Evolutionary conservation across 2,797 vertebrate genomes (phyloP), one percentile per base, ranked within the genome.

Genomic region (Acrocephalus scirpaceus): DNA sequence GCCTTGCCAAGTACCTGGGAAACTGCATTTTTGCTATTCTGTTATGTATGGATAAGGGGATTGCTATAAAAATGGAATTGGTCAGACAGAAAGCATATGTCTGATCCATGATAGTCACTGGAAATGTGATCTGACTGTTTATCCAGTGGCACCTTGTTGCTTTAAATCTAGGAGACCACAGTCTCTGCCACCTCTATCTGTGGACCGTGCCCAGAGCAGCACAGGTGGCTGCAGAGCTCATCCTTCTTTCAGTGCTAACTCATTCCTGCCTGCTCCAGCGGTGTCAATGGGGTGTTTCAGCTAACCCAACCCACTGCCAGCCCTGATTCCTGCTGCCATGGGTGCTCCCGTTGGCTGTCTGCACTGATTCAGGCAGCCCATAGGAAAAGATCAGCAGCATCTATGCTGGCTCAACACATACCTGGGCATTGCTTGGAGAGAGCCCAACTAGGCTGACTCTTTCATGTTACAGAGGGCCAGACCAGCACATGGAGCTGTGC

Each of bases 401-500:
- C 36, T 30, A 2, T 69, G 36, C 27, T 69, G 76, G 38, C 44
- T 45, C 17, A 18, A 57, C 66, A 32, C 13, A 11, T 14, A 6
- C 13, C 48, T 58, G 23, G 44, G 7, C 27, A 42, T 60, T 40
- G 5, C 40, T 27, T 48, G 30, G 48, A 40, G 40, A 18, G 42
- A 75, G 11, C 18, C 62, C 78, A 53, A 25, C 23, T 12, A 7
- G 32, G 42, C 50, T 57, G 7, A 7, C 16, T 30, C 44, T 38
- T 17, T 9, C 40, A 16, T 0, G 0, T 23, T 23, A 2, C 13
- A 29, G 9, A 26, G 14, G 9, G 25, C 40, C 14, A 32, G 10
- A 51, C 8, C 29, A 38, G 42, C 0, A 0, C 0, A 0, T 23
- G n/a, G 45, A 48, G n/a, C 65, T 0, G 0, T 13, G 32, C 25